These are phyloP conservation scores for Brachypodius melanocephalos DNA, from an alignment of 2,113 vertebrate genomes.

Conservation along the genomic window DNA sequence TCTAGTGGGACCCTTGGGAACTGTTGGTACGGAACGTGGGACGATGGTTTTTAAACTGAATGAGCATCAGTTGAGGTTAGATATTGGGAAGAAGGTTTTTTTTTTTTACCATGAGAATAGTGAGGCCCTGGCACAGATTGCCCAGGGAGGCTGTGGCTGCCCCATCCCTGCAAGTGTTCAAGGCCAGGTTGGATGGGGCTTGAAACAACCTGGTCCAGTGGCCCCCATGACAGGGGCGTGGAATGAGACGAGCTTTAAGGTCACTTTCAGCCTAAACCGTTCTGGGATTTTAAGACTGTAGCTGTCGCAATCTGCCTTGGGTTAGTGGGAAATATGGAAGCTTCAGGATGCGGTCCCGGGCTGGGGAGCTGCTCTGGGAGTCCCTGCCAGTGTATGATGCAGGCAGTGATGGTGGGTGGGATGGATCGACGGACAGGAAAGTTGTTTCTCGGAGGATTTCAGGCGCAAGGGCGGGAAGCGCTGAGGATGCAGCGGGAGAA, in stretches of 20 bases:
- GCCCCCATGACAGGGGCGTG: accelerated
- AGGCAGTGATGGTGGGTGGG: not conserved
- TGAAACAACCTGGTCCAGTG: not conserved
- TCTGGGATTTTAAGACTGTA: not conserved
- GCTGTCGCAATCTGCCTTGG: not conserved
- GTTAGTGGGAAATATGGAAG: accelerated
- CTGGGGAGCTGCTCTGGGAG: not conserved
- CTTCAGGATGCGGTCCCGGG: accelerated
- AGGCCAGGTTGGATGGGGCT: not conserved
- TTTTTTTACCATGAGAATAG: not conserved
- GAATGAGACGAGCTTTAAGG: not conserved
- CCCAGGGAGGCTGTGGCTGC: not conserved
- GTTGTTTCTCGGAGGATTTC: not conserved
- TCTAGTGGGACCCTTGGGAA: no score
- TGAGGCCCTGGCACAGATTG: not conserved
- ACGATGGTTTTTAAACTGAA: not conserved
- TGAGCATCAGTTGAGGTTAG: not conserved
- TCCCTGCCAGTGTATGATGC: not conserved
- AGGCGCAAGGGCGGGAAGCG: not conserved
- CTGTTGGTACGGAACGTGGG: accelerated
- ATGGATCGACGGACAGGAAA: not conserved
- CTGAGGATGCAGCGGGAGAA: not conserved
- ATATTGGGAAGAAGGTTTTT: not conserved
- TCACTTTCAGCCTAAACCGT: not conserved
- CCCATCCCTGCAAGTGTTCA: not conserved